Evolutionary conservation across 2,888 invertebrate species (phyloP), one percentile per base, ranked within the genome.

Genomic region (Cacoxenus indagator): DNA sequence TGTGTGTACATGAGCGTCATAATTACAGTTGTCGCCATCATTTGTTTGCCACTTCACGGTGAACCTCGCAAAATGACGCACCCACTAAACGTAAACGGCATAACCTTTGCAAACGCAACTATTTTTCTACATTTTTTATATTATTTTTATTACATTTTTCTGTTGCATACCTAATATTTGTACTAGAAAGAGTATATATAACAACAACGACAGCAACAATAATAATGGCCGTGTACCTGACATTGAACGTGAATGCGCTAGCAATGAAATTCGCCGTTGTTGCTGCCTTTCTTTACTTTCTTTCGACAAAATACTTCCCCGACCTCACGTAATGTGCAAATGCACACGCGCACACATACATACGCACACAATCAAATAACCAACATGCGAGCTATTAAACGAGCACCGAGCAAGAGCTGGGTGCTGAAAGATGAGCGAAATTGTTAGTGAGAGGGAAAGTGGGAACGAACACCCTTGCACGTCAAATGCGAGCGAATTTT

Each of bases 171-270:
- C 37, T 11, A 1, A 11, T 4, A 24, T 48, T 78, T 78, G 68
- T 64, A 67, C 55, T 64, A 68, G n/a, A n/a, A n/a, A n/a, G n/a
- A n/a, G n/a, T n/a, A n/a, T n/a, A n/a, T n/a, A n/a, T n/a, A n/a
- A n/a, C n/a, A 71, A 72, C 71, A 77, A 73, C 48, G 19, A 71
- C 26, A 61, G 27, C 1, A 46, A 51, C 17, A 64, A 27, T 9
- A 37, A 37, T 6, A 73, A 78, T 81, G 82, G 54, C 29, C n/a
- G 57, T 66, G 67, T 82, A 82, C 79, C 78, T 82, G 81, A 81
- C 81, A 81, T 82, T 81, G 81, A 82, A 81, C 77, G 76, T 78
- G 81, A 78, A 78, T 75, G 73, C 75, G 72, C 46, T 80, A 81
- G 83, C 79, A 81, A 79, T 81, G 81, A 78, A 37, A n/a, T 26